Evolutionary conservation across 1,140 invertebrate species (phyloP), one percentile per base, ranked within the genome.

Genomic region (Drosophila tropicalis): DNA sequence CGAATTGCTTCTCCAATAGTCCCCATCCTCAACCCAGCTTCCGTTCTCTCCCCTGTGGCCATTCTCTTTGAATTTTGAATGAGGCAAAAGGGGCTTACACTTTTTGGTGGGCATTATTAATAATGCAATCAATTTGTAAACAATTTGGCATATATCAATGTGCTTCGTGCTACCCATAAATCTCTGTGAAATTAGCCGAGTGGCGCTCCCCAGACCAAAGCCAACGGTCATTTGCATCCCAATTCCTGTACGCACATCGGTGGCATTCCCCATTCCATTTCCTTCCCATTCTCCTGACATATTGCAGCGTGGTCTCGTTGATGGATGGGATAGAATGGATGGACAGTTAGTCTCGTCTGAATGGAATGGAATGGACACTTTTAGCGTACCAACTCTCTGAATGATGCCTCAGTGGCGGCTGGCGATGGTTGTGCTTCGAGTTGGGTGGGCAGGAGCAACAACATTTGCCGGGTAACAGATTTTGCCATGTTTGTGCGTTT

Each of bases 81-180:
- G 44, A 51, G 44, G 17, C 44, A 19, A 19, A 63, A 63, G 62
- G 32, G 62, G 62, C 62, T 47, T 62, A 62, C 41, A 17, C 61
- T 64, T 58, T 72, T 39, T 39, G 36, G 71, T 79, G 76, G 83
- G 82, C 82, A 87, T 89, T 86, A 86, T 86, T 86, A 83, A 86
- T 86, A 86, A 86, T 86, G 83, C 77, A 86, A 86, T 86, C 83
- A 86, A 86, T 86, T 86, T 89, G 83, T 89, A 86, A 86, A 86
- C 83, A 86, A 86, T 86, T 86, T 86, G 84, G 84, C 84, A 83
- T 86, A 86, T 87, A 86, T 86, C 83, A 86, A 86, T 86, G 83
- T 73, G 72, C 80, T 86, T 73, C 83, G 76, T 86, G 83, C 70
- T 69, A 76, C 61, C 72, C 84, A 86, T 86, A 86, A 86, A 86